These are phyloP conservation scores for Yponomeuta plumbellus DNA, from an alignment of 2,888 invertebrate genomes.

Conservation along the genomic window DNA sequence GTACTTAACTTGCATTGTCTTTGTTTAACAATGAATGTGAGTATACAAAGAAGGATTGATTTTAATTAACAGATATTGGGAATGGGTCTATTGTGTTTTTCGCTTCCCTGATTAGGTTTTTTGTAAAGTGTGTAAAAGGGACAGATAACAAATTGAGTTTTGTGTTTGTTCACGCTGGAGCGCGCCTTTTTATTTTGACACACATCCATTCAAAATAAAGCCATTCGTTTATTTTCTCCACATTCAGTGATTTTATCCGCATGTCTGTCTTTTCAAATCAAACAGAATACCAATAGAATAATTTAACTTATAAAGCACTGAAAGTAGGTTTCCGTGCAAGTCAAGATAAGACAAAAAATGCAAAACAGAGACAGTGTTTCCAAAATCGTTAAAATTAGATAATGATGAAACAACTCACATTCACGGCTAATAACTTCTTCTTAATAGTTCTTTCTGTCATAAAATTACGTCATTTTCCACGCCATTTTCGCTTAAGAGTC, in stretches of 20 bases:
- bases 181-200: slow-evolving; percentile 1
- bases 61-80: slow-evolving; percentile 68
- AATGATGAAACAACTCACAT: no score
- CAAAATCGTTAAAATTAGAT: no score
- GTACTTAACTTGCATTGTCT: background rate
- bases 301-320: background rate
- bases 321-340: background rate
- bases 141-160: slow-evolving; percentile 61
- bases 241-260: background rate
- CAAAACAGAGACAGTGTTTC: background rate
- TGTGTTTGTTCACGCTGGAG: slow-evolving; percentile 45
- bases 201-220: background rate
- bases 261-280: background rate
- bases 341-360: background rate
- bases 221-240: background rate
- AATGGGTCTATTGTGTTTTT: slow-evolving; percentile 58
- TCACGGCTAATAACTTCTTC: no score
- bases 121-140: slow-evolving; percentile 60
- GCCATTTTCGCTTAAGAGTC: no score
- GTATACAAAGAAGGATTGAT: slow-evolving; percentile 53
- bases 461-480: no score
- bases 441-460: no score
- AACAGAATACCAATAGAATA: background rate
- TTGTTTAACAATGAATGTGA: background rate
- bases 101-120: slow-evolving; percentile 59